Base-by-base conservation (phyloP, 1,140 invertebrate genomes). In the Macrotrachela quadricornifera region DNA sequence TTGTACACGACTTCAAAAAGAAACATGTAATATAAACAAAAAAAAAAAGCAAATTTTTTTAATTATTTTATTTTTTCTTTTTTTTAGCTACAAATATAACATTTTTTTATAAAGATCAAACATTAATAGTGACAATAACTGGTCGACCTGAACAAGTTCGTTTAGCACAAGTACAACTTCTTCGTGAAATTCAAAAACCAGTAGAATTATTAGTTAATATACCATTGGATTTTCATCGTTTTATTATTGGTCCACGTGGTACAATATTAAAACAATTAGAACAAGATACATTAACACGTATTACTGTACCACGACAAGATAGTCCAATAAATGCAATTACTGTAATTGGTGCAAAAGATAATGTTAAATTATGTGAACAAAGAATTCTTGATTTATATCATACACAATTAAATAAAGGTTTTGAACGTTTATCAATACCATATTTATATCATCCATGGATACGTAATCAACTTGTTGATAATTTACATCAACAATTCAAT, bases 191-290 rank as follows among this genome's bases (percentile, higher is more conserved):
- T 4, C 21, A 30, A 30, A 30, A 30, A 30, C 21, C 21, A 2
- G 21, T 30, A 8, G 8, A 30, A 30, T 4, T 30, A 4, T 2
- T 4, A 4, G 21, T 30, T 30, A 30, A 30, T 30, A 30, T 30
- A 4, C 21, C 21, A 30, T 30, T 30, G 21, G 85, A 92, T 66
- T 92, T 92, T 73, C 87, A 94, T 69, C 91, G 91, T 66, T 87
- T 86, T 63, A 81, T 97, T 41, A 91, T 94, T 63, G 90, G 90
- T 42, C 92, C 92, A 71, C 85, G 82, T 56, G 86, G 86, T 60
- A 79, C 77, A 10, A 92, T 82, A 61, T 84, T 95, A 54, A 79
- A 79, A 52, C 57, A 80, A 76, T 94, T 97, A 60, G 78, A 88
- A 11, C 87, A 95, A 64, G 90, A 96, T 67, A 96, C 90, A 0